Percentiles rank a stretch among this genome's conserved stretches.
phyloP scores from a whole-genome alignment of 2,797 vertebrate genomes.

The Limosa lapponica region DNA sequence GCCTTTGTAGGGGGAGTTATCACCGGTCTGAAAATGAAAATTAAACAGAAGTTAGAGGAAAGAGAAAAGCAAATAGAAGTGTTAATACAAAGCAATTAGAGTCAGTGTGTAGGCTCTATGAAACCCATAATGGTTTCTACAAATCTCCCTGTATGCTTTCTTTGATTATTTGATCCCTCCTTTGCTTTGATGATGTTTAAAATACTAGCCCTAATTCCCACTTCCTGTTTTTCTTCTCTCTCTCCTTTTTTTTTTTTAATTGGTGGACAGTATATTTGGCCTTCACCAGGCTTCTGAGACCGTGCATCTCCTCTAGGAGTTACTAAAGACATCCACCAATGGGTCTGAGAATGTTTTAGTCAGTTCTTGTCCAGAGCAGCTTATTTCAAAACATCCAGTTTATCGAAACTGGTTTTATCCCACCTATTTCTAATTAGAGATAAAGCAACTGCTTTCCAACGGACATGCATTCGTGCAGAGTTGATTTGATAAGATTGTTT shows the following conservation, averaged over 20 bases:
- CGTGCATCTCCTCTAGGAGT: neutral
- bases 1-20: neutral
- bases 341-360: neutral
- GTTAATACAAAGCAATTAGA: neutral
- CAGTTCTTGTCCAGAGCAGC: neutral
- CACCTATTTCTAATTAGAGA: neutral
- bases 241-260: neutral
- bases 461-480: neutral
- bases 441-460: neutral
- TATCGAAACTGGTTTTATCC: neutral
- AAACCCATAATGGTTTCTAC: accelerated
- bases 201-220: neutral
- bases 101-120: accelerated
- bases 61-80: neutral
- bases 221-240: neutral
- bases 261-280: neutral
- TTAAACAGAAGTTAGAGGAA: neutral
- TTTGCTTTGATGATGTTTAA: neutral
- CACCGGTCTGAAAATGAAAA: accelerated
- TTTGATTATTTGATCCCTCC: neutral
- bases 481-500: neutral
- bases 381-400: neutral
- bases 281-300: neutral
- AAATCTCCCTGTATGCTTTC: neutral
- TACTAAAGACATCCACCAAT: neutral